Percentiles rank a stretch among this genome's conserved stretches.
Evolutionary conservation across 2,888 invertebrate genomes (phyloP).

Genomic region (Dolichopus griseipennis): DNA sequence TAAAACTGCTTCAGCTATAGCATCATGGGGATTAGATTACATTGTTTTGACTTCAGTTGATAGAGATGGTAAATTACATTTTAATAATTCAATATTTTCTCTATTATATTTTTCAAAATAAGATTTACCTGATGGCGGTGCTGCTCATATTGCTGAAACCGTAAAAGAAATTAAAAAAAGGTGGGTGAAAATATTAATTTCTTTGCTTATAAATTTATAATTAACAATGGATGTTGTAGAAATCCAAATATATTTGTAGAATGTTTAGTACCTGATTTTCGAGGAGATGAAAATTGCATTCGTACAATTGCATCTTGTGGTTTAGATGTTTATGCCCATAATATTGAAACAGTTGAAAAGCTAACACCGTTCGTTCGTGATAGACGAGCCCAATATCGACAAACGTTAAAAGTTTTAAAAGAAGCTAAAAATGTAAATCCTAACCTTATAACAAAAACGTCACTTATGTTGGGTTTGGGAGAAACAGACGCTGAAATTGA

Average conservation of each 20-base stretch:
- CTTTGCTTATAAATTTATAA: constrained; percentile 35
- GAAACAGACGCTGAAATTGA: constrained; percentile 82
- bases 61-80: constrained; percentile 66
- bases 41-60: constrained; percentile 97
- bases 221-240: constrained; percentile 38
- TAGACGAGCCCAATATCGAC: constrained; percentile 82
- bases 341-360: constrained; percentile 92
- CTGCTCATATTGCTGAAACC: constrained; percentile 87
- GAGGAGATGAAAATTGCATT: constrained; percentile 68
- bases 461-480: constrained; percentile 94
- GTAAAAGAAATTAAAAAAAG: constrained; percentile 74
- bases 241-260: constrained; percentile 85
- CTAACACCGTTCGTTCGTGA: constrained; percentile 90
- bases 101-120: constrained; percentile 17
- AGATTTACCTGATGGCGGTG: constrained; percentile 92
- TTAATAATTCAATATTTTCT: background rate
- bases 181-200: constrained; percentile 43
- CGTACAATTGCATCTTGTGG: constrained; percentile 68
- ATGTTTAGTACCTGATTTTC: constrained; percentile 93
- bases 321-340: constrained; percentile 95
- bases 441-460: constrained; percentile 88
- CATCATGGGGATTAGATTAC: constrained; percentile 93
- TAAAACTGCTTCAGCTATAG: constrained; percentile 87
- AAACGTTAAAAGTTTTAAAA: constrained; percentile 74
- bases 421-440: constrained; percentile 74